These are phyloP conservation scores for Lycorma delicatula DNA, from an alignment of 1,140 invertebrate genomes.

Conservation along the genomic window DNA sequence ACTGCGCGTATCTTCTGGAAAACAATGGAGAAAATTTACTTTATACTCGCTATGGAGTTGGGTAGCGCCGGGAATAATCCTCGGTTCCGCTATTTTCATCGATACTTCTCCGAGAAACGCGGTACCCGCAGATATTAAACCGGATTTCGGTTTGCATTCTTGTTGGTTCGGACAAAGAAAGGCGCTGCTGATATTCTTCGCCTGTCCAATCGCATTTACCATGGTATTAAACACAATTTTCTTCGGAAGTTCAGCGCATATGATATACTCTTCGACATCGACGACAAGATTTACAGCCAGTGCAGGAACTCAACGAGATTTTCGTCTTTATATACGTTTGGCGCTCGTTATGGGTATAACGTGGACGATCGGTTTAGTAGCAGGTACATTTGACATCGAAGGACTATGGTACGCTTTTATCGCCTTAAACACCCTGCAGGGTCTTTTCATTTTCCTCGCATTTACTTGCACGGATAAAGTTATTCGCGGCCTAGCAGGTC, in stretches of 20 bases:
- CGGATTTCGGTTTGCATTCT: slow-evolving; percentile 39
- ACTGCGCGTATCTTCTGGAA: slow-evolving; percentile 38
- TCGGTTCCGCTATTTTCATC: slow-evolving; percentile 39
- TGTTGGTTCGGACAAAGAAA: slow-evolving; percentile 48
- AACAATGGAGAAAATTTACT: slow-evolving; percentile 39
- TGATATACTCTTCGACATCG: slow-evolving; percentile 42
- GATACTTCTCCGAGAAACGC: slow-evolving; percentile 38
- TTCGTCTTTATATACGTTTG: slow-evolving; percentile 48
- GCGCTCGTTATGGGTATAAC: slow-evolving; percentile 45
- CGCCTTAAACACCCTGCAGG: slow-evolving; percentile 47
- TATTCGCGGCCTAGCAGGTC: slow-evolving; percentile 28
- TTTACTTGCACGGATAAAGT: slow-evolving; percentile 45
- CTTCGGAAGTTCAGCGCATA: slow-evolving; percentile 42
- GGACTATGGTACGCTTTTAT: slow-evolving; percentile 46
- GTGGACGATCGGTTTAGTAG: slow-evolving; percentile 45
- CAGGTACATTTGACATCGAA: slow-evolving; percentile 38
- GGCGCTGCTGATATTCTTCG: slow-evolving; percentile 46
- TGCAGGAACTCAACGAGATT: slow-evolving; percentile 35
- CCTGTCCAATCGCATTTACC: slow-evolving; percentile 41
- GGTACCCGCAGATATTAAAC: slow-evolving; percentile 36
- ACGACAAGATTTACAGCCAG: slow-evolving; percentile 33
- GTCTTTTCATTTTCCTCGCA: slow-evolving; percentile 49
- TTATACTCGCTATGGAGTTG: slow-evolving; percentile 47
- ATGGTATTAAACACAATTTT: slow-evolving; percentile 43
- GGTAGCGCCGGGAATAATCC: slow-evolving; percentile 42